A percentile compares a stretch with the other conserved stretches of the same genome.
Conservation (phyloP, 2,888 invertebrate genomes). For the Agriopis aurantiaria region DNA sequence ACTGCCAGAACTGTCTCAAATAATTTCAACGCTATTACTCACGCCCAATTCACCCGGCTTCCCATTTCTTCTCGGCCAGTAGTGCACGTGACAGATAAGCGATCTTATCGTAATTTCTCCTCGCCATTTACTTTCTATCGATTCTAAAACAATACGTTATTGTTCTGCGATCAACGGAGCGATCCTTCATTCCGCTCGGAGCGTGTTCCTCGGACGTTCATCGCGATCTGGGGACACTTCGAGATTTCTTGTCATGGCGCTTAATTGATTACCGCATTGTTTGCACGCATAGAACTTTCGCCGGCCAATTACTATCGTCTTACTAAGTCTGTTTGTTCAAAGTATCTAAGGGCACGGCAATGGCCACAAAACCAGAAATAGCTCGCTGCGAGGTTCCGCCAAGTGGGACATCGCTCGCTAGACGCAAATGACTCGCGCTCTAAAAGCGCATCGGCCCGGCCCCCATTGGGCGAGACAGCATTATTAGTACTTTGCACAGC, state of each 20-base stretch:
- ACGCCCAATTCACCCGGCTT: constrained; percentile 43
- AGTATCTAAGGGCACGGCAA: constrained; percentile 66
- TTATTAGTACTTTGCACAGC: constrained; percentile 57
- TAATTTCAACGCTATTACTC: constrained; percentile 43
- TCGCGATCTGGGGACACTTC: constrained; percentile 49
- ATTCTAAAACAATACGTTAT: constrained; percentile 70
- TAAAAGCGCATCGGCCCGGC: constrained; percentile 54
- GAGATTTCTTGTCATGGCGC: constrained; percentile 54
- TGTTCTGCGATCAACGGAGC: constrained; percentile 58
- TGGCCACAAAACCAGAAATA: constrained; percentile 75
- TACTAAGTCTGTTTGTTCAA: constrained; percentile 45
- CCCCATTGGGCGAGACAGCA: constrained; percentile 57
- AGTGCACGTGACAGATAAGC: constrained; percentile 60
- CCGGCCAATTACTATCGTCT: constrained; percentile 24
- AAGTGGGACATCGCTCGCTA: constrained; percentile 70
- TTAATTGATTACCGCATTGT: constrained; percentile 57
- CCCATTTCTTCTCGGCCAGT: constrained; percentile 41
- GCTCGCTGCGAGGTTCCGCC: constrained; percentile 67
- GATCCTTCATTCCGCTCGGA: constrained; percentile 47
- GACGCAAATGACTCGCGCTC: constrained; percentile 65
- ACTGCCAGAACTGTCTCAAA: constrained; percentile 15
- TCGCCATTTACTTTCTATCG: constrained; percentile 65
- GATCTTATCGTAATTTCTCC: constrained; percentile 68
- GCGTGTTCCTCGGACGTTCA: constrained; percentile 35
- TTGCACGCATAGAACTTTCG: constrained; percentile 53